Evolutionary conservation across 2,113 vertebrate species (phyloP), one percentile per base, ranked within the genome.

Genomic region (Periophthalmus modestus): DNA sequence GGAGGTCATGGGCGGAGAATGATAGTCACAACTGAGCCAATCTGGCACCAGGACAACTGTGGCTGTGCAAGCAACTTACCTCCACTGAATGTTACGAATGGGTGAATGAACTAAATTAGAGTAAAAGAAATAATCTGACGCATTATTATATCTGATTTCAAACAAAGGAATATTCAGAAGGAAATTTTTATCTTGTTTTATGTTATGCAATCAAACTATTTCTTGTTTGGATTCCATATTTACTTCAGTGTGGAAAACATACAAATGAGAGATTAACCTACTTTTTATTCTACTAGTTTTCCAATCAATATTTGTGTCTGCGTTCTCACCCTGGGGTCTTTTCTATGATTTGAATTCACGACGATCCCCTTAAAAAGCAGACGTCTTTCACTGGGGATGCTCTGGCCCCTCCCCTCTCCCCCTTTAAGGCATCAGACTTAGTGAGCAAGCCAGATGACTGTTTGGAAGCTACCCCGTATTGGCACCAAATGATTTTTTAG

Each of bases 401-500:
- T 66, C 2, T 7, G 2, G 71, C 69, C 39, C 28, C 71, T 33
- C 1, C 50, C 57, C 65, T 15, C 23, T 2, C 19, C 58, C 34
- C 28, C 72, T 76, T 13, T 21, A 77, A 85, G 78, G 78, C 80
- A 80, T 6, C 16, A 74, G 59, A 72, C 75, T 85, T 63, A 79
- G 84, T 81, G 84, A 78, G 75, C 16, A 24, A 79, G 83, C 84
- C 86, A 89, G 86, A 74, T 82, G 70, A 54, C 55, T 48, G 70
- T 62, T 55, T 48, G 86, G 80, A 80, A 75, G 86, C 82, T 73
- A 66, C 58, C 72, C 71, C 75, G 69, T 89, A 87, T 87, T 87
- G 84, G 84, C 86, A 89, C 75, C 66, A 76, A 89, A 86, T 89
- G 81, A 90, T 88, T 87, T 85, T 59, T 65, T 68, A 73, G 69